These are phyloP conservation scores for Subacronicta megacephala DNA, from an alignment of 2,888 invertebrate species.

Conservation along the genomic window DNA sequence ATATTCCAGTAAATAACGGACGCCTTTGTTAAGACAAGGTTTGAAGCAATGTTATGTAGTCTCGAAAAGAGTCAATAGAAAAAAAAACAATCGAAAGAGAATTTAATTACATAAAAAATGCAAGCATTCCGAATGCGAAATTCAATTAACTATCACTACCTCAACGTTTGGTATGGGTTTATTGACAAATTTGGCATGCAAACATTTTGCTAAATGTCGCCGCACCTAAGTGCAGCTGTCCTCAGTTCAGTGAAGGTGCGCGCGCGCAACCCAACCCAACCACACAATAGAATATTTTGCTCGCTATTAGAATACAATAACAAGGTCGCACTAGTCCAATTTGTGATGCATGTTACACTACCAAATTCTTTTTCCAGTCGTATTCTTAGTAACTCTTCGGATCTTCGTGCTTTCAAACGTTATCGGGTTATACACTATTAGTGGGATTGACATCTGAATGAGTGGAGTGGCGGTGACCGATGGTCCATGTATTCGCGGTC, in stretches of 20 bases:
- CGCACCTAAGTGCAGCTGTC: slow-evolving; percentile 47
- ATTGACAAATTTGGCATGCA: slow-evolving; percentile 13
- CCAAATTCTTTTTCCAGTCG: slow-evolving; percentile 35
- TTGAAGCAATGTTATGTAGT: too few species aligned
- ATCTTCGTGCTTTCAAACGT: slow-evolving; percentile 46
- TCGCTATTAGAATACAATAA: slow-evolving; percentile 81
- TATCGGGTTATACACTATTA: slow-evolving; percentile 58
- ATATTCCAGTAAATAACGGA: too few species aligned
- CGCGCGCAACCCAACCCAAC: slow-evolving; percentile 53
- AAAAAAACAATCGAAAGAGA: neutral
- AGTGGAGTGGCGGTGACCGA: slow-evolving; percentile 59
- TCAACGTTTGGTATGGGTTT: neutral
- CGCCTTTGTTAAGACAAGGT: too few species aligned
- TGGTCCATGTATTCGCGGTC: slow-evolving; percentile 48
- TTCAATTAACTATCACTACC: too few species aligned
- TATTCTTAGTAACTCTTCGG: slow-evolving; percentile 12
- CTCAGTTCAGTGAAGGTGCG: slow-evolving; percentile 61
- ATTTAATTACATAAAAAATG: too few species aligned
- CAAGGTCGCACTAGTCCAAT: slow-evolving; percentile 74
- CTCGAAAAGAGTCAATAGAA: neutral
- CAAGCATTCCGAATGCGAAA: too few species aligned
- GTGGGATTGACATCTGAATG: slow-evolving; percentile 79
- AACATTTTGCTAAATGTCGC: slow-evolving; percentile 37
- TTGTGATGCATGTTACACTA: slow-evolving; percentile 60
- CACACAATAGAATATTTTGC: slow-evolving; percentile 79